Evolutionary conservation across 2,888 invertebrate species (phyloP).

Genomic region (Hydriomena furcata): DNA sequence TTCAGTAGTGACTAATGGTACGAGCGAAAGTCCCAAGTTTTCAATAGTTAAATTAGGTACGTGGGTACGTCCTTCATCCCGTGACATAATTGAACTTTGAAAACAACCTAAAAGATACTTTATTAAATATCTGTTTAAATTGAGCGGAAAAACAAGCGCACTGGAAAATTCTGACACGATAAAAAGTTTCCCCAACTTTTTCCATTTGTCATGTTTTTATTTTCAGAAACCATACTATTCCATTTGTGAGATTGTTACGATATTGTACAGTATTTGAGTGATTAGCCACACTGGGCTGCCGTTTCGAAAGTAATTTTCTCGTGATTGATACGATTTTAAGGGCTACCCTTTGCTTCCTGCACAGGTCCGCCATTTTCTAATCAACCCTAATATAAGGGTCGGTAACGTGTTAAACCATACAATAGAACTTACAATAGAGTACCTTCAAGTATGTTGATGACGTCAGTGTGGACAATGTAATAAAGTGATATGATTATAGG

Average conservation of each 20-base stretch:
- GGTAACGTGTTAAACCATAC: too few relatives aligned
- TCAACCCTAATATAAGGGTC: too few relatives aligned
- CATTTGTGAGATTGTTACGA: constrained; percentile 27
- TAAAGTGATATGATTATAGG: too few relatives aligned
- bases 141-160: constrained; percentile 16
- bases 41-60: neutral
- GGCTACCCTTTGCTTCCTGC: constrained; percentile 29
- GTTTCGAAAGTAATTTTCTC: constrained; percentile 30
- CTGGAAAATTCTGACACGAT: constrained; percentile 20
- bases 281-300: constrained; percentile 33
- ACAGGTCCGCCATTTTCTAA: neutral
- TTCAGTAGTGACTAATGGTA: too few relatives aligned
- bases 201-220: constrained; percentile 33
- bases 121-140: constrained; percentile 21
- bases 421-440: too few relatives aligned
- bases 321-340: constrained; percentile 53
- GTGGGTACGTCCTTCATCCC: neutral
- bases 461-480: too few relatives aligned
- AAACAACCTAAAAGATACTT: constrained; percentile 5
- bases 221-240: constrained; percentile 23
- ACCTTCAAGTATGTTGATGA: too few relatives aligned
- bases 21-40: neutral
- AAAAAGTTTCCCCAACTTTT: constrained; percentile 27
- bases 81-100: neutral
- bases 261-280: constrained; percentile 25